Evolutionary conservation across 2,113 vertebrate genomes (phyloP).

Genomic region (Daubentonia madagascariensis): DNA sequence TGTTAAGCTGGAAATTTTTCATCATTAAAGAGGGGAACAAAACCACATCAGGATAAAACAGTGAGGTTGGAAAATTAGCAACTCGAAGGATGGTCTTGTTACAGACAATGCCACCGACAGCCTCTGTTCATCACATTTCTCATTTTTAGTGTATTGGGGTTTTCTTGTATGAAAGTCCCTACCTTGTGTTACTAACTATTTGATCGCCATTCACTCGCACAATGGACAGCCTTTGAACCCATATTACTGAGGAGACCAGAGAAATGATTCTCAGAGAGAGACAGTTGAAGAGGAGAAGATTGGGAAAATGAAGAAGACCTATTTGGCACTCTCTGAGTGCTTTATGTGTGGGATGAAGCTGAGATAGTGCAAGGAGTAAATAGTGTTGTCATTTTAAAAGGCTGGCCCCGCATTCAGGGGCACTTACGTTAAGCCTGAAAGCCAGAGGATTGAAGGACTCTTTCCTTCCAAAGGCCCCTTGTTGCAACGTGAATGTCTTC

Average conservation of each 20-base stretch:
- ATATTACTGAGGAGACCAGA: neutral
- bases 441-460: neutral
- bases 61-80: conserved; percentile 1
- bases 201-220: neutral
- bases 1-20: conserved; percentile 31
- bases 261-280: neutral
- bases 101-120: neutral
- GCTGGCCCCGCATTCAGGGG: neutral
- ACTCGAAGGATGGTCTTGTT: conserved; percentile 39
- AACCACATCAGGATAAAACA: conserved; percentile 18
- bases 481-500: neutral
- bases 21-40: neutral
- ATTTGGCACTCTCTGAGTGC: accelerated
- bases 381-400: conserved; percentile 32
- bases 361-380: neutral
- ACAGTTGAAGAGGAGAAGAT: neutral
- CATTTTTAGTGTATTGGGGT: neutral
- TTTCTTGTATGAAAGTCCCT: neutral
- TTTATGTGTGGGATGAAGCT: neutral
- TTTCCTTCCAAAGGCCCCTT: neutral
- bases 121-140: neutral
- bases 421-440: neutral
- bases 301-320: neutral
- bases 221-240: conserved; percentile 2
- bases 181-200: neutral